Percentiles rank a stretch among this genome's conserved stretches.
These are phyloP conservation scores for Hoplostethus mediterraneus DNA, from an alignment of 2,797 vertebrate genomes.

Conservation along the genomic window DNA sequence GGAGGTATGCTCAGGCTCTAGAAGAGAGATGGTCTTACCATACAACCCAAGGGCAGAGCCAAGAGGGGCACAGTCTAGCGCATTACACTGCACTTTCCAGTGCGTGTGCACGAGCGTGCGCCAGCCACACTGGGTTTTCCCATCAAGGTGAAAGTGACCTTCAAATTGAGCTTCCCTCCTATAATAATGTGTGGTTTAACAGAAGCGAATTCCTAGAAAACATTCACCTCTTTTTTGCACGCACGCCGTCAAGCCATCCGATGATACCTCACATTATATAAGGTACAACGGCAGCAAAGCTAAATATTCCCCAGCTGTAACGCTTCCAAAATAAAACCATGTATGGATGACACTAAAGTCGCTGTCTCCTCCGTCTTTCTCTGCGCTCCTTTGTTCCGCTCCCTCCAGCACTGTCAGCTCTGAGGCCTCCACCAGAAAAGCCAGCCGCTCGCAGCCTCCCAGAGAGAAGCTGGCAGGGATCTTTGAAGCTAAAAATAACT, in stretches of 20 bases:
- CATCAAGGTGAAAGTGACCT: slow-evolving; percentile 69
- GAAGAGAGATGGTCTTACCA: slow-evolving; percentile 51
- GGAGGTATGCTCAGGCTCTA: slow-evolving; percentile 24
- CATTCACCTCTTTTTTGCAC: slow-evolving; percentile 29
- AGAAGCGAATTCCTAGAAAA: slow-evolving; percentile 46
- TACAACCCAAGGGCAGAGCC: slow-evolving; percentile 47
- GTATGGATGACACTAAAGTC: slow-evolving; percentile 49
- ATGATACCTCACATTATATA: slow-evolving; percentile 43
- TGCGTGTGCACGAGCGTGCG: background rate
- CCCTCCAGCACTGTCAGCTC: slow-evolving; percentile 56
- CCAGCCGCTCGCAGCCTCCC: slow-evolving; percentile 58
- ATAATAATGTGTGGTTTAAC: slow-evolving; percentile 37
- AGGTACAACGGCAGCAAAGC: slow-evolving; percentile 13
- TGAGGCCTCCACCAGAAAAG: slow-evolving; percentile 62
- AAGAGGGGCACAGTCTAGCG: slow-evolving; percentile 11
- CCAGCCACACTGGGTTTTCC: slow-evolving; percentile 1
- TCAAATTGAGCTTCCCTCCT: slow-evolving; percentile 39
- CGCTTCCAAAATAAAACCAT: slow-evolving; percentile 48
- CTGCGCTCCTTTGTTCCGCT: slow-evolving; percentile 58
- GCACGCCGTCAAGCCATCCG: slow-evolving; percentile 15
- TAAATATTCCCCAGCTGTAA: slow-evolving; percentile 45
- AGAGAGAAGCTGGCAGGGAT: slow-evolving; percentile 71
- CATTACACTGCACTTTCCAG: slow-evolving; percentile 11
- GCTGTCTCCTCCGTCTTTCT: slow-evolving; percentile 49
- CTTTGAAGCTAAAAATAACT: slow-evolving; percentile 82